These are phyloP conservation scores for Liparis tanakae DNA, from an alignment of 2,797 vertebrate genomes.

Conservation along the genomic window DNA sequence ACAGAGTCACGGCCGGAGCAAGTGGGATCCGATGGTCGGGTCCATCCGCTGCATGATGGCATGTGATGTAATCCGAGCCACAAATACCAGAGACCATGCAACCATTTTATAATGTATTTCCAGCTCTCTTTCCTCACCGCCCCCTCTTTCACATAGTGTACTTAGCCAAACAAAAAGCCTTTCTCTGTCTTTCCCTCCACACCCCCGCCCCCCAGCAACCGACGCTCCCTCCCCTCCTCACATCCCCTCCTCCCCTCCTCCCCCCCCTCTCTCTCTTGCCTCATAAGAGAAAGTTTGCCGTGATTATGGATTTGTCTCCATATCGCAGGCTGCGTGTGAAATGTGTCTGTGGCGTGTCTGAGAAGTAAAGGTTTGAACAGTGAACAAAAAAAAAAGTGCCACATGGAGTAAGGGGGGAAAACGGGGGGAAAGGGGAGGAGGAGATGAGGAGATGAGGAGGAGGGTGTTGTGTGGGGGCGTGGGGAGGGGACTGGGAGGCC, in stretches of 20 bases:
- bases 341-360: slow-evolving; percentile 40
- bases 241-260: slow-evolving; percentile 5
- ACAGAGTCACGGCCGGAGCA: slow-evolving; percentile 38
- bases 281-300: slow-evolving; percentile 54
- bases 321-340: slow-evolving; percentile 39
- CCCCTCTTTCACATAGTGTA: slow-evolving; percentile 74
- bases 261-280: slow-evolving; percentile 22
- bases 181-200: slow-evolving; percentile 54
- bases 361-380: slow-evolving; percentile 45
- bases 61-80: slow-evolving; percentile 58
- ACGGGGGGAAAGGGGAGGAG: slow-evolving; percentile 37
- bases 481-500: slow-evolving; percentile 61
- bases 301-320: slow-evolving; percentile 56
- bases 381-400: slow-evolving; percentile 50
- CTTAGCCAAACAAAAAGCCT: slow-evolving; percentile 80
- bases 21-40: slow-evolving; percentile 19
- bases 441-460: slow-evolving; percentile 26
- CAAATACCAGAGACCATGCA: slow-evolving; percentile 53
- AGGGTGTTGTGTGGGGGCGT: slow-evolving; percentile 13
- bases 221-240: slow-evolving; percentile 18
- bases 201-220: not conserved
- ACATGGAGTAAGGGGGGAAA: slow-evolving; percentile 48
- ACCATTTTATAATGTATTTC: slow-evolving; percentile 70
- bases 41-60: slow-evolving; percentile 28
- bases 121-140: slow-evolving; percentile 56